Conservation (phyloP, 2,797 vertebrate genomes). For the Premnoplex brunnescens region DNA sequence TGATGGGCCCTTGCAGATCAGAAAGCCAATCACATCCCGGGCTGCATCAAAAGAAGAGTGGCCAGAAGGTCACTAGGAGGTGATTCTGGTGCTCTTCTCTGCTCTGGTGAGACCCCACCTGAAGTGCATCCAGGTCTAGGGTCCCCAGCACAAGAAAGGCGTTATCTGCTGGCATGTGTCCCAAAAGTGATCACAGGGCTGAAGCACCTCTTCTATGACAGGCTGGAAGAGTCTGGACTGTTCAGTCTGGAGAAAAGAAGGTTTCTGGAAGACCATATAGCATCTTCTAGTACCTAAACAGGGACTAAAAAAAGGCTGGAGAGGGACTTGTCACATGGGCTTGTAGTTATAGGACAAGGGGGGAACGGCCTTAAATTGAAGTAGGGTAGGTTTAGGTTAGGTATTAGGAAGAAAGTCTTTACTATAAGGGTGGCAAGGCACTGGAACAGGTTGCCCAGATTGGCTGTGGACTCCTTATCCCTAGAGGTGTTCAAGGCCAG, state of each 20-base stretch:
- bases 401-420: background rate
- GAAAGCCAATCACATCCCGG: background rate
- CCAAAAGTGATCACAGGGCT: background rate
- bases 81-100: background rate
- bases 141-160: background rate
- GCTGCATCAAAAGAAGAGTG: background rate
- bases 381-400: background rate
- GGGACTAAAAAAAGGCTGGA: background rate
- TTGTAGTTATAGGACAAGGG: background rate
- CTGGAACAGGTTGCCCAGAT: background rate
- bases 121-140: background rate
- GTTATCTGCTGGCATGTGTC: background rate
- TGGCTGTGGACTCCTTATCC: fast-evolving
- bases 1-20: fast-evolving
- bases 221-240: background rate
- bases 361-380: background rate
- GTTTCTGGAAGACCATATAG: background rate
- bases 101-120: background rate
- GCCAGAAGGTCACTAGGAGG: background rate
- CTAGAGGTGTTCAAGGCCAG: background rate
- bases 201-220: background rate
- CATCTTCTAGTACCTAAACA: background rate
- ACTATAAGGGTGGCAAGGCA: background rate
- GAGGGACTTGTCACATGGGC: background rate
- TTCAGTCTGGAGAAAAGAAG: background rate